These are phyloP conservation scores for Zaprionus capensis DNA, from an alignment of 1,140 invertebrate species.

Conservation along the genomic window DNA sequence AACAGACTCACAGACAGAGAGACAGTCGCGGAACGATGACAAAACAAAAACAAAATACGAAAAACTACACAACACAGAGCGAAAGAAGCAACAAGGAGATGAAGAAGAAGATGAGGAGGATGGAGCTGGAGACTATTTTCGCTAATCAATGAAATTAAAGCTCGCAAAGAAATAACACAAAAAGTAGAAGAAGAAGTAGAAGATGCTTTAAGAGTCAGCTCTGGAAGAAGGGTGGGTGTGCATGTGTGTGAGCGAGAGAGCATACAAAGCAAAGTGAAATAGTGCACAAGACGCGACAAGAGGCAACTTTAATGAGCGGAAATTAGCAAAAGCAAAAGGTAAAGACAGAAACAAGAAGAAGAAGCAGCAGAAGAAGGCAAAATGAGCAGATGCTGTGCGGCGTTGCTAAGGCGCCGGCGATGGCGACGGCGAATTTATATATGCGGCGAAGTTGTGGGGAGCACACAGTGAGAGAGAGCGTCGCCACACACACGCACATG, in stretches of 20 bases:
- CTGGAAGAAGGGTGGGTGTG: neutral
- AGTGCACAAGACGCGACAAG: constrained; percentile 53
- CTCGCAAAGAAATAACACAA: constrained; percentile 43
- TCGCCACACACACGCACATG: constrained; percentile 26
- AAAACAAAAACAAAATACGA: constrained; percentile 61
- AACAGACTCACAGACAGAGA: constrained; percentile 34
- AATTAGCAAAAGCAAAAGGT: constrained; percentile 80
- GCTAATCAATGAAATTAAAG: constrained; percentile 84
- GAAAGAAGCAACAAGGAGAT: constrained; percentile 20
- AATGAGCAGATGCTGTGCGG: constrained; percentile 59
- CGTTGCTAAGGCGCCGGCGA: neutral
- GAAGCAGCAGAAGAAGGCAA: constrained; percentile 5
- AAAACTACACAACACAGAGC: constrained; percentile 39
- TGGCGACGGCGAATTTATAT: constrained; percentile 40
- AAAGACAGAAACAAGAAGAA: constrained; percentile 22
- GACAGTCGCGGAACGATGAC: constrained; percentile 55
- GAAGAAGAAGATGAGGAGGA: constrained; percentile 10
- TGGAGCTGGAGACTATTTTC: constrained; percentile 52
- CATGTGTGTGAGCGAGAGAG: neutral
- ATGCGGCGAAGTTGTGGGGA: constrained; percentile 42
- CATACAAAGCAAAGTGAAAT: constrained; percentile 38
- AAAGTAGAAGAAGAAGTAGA: constrained; percentile 25
- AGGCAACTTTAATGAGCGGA: constrained; percentile 83
- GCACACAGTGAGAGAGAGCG: constrained; percentile 23
- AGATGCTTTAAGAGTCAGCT: constrained; percentile 56